These are phyloP conservation scores for Otus sunia DNA, from an alignment of 2,113 vertebrate species.

Conservation along the genomic window DNA sequence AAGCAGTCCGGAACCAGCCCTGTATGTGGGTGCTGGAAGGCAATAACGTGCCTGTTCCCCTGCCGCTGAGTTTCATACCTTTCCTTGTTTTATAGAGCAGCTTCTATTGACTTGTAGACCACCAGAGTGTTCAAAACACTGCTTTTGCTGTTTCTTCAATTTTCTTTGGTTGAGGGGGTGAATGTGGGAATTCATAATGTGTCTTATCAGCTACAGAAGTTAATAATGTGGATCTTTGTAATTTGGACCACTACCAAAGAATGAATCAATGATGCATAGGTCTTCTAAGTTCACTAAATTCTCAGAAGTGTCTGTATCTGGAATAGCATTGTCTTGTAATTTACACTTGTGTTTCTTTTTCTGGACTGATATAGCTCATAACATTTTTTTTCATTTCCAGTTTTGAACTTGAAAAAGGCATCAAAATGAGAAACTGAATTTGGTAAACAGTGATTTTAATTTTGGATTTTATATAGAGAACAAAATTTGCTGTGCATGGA, in stretches of 20 bases:
- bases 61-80: background rate
- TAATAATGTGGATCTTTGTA: background rate
- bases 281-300: background rate
- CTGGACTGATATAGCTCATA: background rate
- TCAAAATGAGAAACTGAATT: background rate
- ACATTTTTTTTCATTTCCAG: background rate
- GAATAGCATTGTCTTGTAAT: background rate
- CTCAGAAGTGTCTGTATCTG: background rate
- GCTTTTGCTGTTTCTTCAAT: background rate
- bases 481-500: background rate
- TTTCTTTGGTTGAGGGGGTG: background rate
- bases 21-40: background rate
- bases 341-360: conserved; percentile 9
- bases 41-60: accelerated
- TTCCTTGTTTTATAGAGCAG: background rate
- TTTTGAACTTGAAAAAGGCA: background rate
- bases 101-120: background rate
- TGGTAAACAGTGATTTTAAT: background rate
- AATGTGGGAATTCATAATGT: background rate
- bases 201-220: background rate
- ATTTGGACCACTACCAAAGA: background rate
- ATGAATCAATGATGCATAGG: background rate
- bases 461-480: background rate
- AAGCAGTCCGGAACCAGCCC: background rate
- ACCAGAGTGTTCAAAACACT: background rate